Base-by-base conservation (phyloP, 2,888 invertebrate species). In the Dendrolimus pini region DNA sequence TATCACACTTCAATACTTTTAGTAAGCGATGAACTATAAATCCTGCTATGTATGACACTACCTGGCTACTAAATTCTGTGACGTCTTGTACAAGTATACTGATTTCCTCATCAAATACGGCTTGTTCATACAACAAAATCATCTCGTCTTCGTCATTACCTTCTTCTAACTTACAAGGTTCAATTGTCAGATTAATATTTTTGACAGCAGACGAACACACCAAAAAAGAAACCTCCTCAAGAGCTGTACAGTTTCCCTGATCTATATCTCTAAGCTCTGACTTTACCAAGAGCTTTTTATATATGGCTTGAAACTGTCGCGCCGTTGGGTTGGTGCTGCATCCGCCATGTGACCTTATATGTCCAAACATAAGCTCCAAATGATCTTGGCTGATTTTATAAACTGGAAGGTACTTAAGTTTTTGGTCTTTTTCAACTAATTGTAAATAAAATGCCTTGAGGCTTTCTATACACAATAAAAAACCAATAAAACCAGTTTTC, bases 401-500 rank as follows among this genome's bases (percentile, higher is more conserved):
- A 47, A 47, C 47, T 6, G 47, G 3, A 47, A 47, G 1, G 47
- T 47, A 47, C 47, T 47, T 47, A 47, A 47, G 47, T 47, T 47
- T 47, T 47, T 6, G 47, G 47, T 47, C 7, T 3, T 47, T 47
- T 47, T 47, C 47, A 47, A 47, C 3, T 47, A 47, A 3, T 47
- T 47, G 47, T 47, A 47, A 2, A 6, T 47, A 47, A 9, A 47
- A 47, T 47, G 47, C 7, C 1, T 47, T 47, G 47, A 47, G 47
- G 47, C 7, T 47, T 47, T 47, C 47, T 7, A 47, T 47, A 68
- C 54, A 68, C 65, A 56, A 74, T 67, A 13, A 74, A 70, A 55
- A 72, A 72, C 2, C 75, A 75, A 61, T 69, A 61, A 57, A 68
- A 67, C 60, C 65, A 63, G 56, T 67, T 65, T 7, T 72, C 72